Evolutionary conservation across 64 coral and sea anemone genomes (phyloP), one percentile per base, ranked within the genome.

Genomic region (Actinia equina): DNA sequence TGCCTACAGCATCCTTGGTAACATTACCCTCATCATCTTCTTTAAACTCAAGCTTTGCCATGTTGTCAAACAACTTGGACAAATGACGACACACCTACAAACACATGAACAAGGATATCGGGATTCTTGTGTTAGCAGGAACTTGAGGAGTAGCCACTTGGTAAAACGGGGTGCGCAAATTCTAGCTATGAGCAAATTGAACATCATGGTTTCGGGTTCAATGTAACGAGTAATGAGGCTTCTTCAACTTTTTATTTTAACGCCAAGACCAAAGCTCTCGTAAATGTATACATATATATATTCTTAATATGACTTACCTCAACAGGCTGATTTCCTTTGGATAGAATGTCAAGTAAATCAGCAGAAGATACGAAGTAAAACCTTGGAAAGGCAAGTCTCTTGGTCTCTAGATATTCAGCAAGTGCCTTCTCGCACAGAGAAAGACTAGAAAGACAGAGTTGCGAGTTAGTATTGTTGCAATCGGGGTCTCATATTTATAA

Each of bases 51-150:
- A 95, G 90, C 43, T 89, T 86, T 62, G 96, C 96, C 96, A 95
- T 98, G 88, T 98, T 98, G 77, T 98, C 96, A 87, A 98, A 98
- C 87, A 95, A 55, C 60, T 98, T 98, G 58, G 96, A 98, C 86
- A 98, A 86, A 62, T 98, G 96, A 23, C 96, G 96, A 83, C 87
- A 64, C 43, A 95, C 96, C 93, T 95, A 70, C 17, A 65, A 23
- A 25, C 19, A 23, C 62, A 65, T n/a, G 7, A n/a, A n/a, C 62
- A 23, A 65, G 22, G 20, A 57, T 57, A 57, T 16, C 55, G 7
- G 2, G 46, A 57, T 57, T 12, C 7, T 0, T 57, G 13, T 14
- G 13, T 13, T 11, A 57, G 46, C 46, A 49, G 46, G 0, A 57
- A 57, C 7, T 12, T 57, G 6, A 57, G 15, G 55, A 2, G 15